phyloP scores from a whole-genome alignment of 2,113 vertebrate genomes.

The Crotalus horridus region DNA sequence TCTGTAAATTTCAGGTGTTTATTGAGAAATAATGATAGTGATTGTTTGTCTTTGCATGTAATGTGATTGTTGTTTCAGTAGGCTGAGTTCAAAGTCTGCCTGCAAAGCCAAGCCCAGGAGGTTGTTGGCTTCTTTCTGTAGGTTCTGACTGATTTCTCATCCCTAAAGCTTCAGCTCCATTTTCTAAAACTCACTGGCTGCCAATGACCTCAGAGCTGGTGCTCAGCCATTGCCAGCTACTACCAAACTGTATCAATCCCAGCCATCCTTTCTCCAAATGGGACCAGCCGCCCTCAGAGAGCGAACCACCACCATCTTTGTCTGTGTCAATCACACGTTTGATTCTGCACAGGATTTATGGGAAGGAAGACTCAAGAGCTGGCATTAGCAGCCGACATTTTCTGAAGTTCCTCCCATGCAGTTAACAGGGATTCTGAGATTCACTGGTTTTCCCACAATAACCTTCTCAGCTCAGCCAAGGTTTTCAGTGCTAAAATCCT shows the following conservation, averaged over 20 bases:
- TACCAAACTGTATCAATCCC: neutral
- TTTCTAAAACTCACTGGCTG: constrained; percentile 8
- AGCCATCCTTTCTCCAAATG: constrained; percentile 2
- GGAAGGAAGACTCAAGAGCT: neutral
- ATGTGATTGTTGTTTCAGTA: neutral
- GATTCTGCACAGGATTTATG: neutral
- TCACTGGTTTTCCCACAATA: neutral
- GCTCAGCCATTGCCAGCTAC: neutral
- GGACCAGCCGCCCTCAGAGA: neutral
- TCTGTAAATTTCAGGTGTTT: neutral
- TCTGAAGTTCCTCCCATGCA: neutral
- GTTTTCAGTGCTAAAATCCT: neutral
- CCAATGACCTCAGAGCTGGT: constrained; percentile 23
- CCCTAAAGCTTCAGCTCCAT: constrained; percentile 4
- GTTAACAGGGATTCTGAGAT: neutral
- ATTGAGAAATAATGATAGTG: neutral
- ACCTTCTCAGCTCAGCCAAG: neutral
- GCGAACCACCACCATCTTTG: neutral
- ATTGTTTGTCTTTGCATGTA: neutral
- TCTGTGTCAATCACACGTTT: neutral
- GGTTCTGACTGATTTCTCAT: neutral
- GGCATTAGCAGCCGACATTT: neutral
- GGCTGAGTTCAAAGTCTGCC: neutral
- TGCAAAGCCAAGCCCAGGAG: neutral
- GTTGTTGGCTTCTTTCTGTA: neutral